These are phyloP conservation scores for fruit fly (Drosophila melanogaster) DNA, from an alignment of 1,140 invertebrate genomes.

Conservation along the genomic window Release_6_plus_ISO1_MT NC_004354.4:13396001-13396500, in stretches of 20 bases:
- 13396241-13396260: conserved; percentile 15
- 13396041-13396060: conserved; percentile 7
- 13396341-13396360: conserved; percentile 22
- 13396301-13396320: conserved; percentile 11
- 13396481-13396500: too few relatives aligned
- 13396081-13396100: conserved; percentile 10
- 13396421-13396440: too few relatives aligned
- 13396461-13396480: too few relatives aligned
- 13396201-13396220: not conserved
- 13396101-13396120: conserved; percentile 3
- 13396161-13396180: conserved; percentile 6
- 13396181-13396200: not conserved
- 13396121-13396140: conserved; percentile 50
- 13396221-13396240: conserved; percentile 1
- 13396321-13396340: conserved; percentile 42
- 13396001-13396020: conserved; percentile 37
- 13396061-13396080: conserved; percentile 17
- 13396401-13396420: too few relatives aligned
- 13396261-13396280: conserved; percentile 12
- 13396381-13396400: too few relatives aligned
- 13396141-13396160: conserved; percentile 52
- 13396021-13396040: conserved; percentile 58
- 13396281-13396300: conserved; percentile 4
- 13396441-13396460: too few relatives aligned
- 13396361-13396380: conserved; percentile 20